Base-by-base conservation (phyloP, 2,797 vertebrate species). In the Benthosema pterotum region DNA sequence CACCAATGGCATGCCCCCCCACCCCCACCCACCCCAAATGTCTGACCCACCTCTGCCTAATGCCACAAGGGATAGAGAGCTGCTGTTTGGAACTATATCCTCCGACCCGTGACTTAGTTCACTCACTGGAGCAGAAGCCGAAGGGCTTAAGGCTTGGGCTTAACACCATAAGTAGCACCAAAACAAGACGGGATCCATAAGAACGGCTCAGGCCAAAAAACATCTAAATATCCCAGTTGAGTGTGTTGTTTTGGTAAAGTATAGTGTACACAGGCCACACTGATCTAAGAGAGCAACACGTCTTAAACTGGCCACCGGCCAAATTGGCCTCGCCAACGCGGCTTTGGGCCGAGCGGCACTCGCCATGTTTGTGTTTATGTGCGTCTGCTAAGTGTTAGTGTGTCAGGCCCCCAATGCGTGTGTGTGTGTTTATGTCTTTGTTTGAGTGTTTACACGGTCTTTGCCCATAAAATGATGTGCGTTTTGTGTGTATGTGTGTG, bases 161-260 rank as follows among this genome's bases (percentile, higher is more conserved):
- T n/a, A 76, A 86, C 69, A 80, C 66, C 66, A 77, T 51, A 54
- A 64, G 56, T 22, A 64, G 56, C 28, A 74, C 53, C 65, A 84
- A n/a, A 82, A 86, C 72, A 75, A 78, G 75, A 81, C 77, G 60
- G 72, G 65, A 78, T 77, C 74, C 83, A 81, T 80, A 86, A 84
- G 84, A 84, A 86, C 78, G 83, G 71, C 72, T 58, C 59, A 60
- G 52, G 74, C 75, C 65, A 75, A 84, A 85, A 81, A 85, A 80
- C 72, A 87, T 84, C 81, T 80, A 85, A 88, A 87, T 86, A 86
- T 83, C 79, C 75, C 68, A 52, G 84, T 86, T 85, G 85, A 86
- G 81, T 80, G 77, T 84, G 78, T 25, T 84, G 78, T 25, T 22
- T 74, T 66, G 75, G 76, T 73, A 70, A 72, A 84, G 71, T 63